A percentile compares a stretch with the other conserved stretches of the same genome.
phyloP scores from a whole-genome alignment of 2,113 vertebrate genomes.

The Thryonomys swinderianus region DNA sequence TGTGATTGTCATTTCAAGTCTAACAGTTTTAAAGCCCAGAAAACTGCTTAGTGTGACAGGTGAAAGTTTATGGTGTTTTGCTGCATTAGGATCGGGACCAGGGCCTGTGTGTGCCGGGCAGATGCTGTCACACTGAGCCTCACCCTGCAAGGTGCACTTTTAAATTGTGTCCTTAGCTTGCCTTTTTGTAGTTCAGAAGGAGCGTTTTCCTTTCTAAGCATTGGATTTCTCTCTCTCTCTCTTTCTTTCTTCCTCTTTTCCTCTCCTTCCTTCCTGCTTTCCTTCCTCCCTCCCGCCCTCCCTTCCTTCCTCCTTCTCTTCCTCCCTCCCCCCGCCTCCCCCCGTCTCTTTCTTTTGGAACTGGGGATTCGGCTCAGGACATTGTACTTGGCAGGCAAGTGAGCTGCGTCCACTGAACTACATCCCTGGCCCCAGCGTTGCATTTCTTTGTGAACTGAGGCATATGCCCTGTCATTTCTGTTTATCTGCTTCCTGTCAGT shows the following conservation, averaged over 20 bases:
- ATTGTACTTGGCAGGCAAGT: no score
- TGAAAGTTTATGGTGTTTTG: not conserved
- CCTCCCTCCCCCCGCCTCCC: no score
- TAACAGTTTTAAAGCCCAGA: not conserved
- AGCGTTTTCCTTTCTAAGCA: not conserved
- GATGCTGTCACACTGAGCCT: not conserved
- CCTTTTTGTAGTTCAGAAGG: not conserved
- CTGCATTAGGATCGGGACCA: not conserved
- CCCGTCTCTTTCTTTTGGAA: no score
- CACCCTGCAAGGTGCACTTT: not conserved
- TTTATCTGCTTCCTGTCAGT: not conserved
- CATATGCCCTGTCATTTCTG: not conserved
- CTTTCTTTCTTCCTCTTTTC: no score
- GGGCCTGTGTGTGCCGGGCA: not conserved
- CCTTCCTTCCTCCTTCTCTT: no score
- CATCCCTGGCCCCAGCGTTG: no score
- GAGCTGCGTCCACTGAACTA: no score
- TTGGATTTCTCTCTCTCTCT: not conserved
- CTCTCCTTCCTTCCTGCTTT: no score
- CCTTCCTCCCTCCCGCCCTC: no score
- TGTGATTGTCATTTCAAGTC: not conserved
- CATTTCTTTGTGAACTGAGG: not conserved
- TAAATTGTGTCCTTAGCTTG: not conserved
- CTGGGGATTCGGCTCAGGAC: no score
- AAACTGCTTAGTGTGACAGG: not conserved